Evolutionary conservation across 1,140 invertebrate genomes (phyloP).

Genomic region (Lordiphosa mommai): DNA sequence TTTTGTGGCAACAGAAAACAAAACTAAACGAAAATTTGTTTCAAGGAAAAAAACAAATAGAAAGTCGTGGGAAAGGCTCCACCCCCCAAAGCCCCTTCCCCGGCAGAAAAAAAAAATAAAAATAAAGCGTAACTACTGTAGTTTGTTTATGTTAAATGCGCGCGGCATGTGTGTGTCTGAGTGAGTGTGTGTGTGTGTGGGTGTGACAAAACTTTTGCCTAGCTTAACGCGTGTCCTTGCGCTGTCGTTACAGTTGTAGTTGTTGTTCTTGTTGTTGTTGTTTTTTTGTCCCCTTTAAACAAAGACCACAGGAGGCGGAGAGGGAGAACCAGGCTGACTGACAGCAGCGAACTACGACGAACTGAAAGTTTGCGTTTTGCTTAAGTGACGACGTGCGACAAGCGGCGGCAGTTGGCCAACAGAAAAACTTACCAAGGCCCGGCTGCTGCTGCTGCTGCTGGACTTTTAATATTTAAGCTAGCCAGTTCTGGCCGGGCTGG

Average conservation of each 20-base stretch:
- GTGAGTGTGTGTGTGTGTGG: constrained; percentile 24
- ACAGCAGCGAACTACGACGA: constrained; percentile 35
- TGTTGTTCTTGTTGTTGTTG: constrained; percentile 29
- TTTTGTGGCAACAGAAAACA: constrained; percentile 20
- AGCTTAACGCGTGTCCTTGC: constrained; percentile 68
- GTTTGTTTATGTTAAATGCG: constrained; percentile 73
- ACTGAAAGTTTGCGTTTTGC: constrained; percentile 68
- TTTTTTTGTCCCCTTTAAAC: constrained; percentile 37
- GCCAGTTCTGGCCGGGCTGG: constrained; percentile 15
- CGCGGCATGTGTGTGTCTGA: constrained; percentile 19
- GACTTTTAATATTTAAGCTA: constrained; percentile 72
- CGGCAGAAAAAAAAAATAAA: constrained; percentile 2
- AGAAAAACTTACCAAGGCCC: constrained; percentile 9
- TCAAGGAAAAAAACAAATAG: constrained; percentile 42
- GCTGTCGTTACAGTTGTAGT: constrained; percentile 20
- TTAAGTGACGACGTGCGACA: constrained; percentile 75
- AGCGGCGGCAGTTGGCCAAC: constrained; percentile 41
- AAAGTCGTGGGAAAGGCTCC: constrained; percentile 55
- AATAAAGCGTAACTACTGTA: constrained; percentile 43
- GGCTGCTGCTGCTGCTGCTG: constrained; percentile 6
- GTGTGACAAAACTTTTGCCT: constrained; percentile 60
- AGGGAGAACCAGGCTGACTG: constrained; percentile 20
- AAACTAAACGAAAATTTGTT: constrained; percentile 9
- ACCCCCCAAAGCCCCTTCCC: constrained; percentile 7
- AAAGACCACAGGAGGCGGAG: constrained; percentile 39